Evolutionary conservation across 2,113 vertebrate species (phyloP).

Genomic region (Calyptommatus sinebrachiatus): DNA sequence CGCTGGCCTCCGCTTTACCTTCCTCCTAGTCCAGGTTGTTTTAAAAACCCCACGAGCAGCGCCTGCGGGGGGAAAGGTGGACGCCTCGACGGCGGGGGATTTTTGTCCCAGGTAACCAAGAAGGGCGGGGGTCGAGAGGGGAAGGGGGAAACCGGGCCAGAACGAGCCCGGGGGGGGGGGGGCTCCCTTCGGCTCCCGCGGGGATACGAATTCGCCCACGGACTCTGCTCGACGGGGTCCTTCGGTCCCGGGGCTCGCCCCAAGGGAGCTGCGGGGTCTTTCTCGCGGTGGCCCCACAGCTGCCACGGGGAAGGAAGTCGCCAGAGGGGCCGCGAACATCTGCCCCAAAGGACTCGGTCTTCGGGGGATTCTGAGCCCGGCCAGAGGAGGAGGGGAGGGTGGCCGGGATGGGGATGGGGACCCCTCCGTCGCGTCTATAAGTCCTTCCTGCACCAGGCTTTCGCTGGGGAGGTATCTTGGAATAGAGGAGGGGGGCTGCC

Average conservation of each 20-base stretch:
- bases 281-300: too few relatives aligned
- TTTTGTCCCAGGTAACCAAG: background rate
- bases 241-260: too few relatives aligned
- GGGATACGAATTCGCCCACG: too few relatives aligned
- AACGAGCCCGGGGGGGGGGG: background rate
- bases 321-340: background rate
- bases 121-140: background rate
- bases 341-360: background rate
- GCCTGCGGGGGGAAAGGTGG: background rate
- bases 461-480: too few relatives aligned
- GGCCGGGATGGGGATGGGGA: too few relatives aligned
- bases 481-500: too few relatives aligned
- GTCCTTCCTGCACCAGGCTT: too few relatives aligned
- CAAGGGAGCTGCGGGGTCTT: background rate
- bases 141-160: background rate
- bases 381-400: too few relatives aligned
- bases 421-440: background rate
- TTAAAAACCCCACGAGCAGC: background rate
- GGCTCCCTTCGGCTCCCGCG: too few relatives aligned
- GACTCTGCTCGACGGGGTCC: too few relatives aligned
- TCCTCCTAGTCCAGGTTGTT: too few relatives aligned
- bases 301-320: background rate
- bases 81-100: too few relatives aligned
- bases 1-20: background rate
- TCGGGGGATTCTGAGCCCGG: background rate